Base-by-base conservation (phyloP, 2,797 vertebrate species). In the Tragelaphus oryx region DNA sequence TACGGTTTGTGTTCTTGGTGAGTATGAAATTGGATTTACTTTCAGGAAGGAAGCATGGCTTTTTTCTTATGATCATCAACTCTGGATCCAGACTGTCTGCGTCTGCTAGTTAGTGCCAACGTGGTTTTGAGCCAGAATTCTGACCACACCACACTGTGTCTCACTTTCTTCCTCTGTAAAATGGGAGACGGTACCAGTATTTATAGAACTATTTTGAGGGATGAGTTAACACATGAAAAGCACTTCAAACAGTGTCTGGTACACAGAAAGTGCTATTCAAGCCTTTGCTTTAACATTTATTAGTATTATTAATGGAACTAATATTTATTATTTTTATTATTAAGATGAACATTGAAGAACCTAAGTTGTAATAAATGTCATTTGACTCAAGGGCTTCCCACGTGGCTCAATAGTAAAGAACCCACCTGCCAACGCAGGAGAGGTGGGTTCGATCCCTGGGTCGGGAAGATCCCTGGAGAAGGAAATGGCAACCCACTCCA, bases 1-100 rank as follows among this genome's bases (percentile, higher is more conserved):
- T 96, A 9, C 85, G 92, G n/a, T 92, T 93, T 18, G 50, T 96
- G 68, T 97, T 97, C 79, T 74, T 97, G 97, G 97, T 97, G 95
- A 97, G 97, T 96, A 16, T 26, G 14, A 87, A 82, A 48, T 2
- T 6, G 28, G 26, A 30, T 22, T 91, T 88, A 17, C 87, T 68
- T 85, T 65, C 44, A 37, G 14, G 33, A 50, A 74, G 10, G 17
- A 89, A 85, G 24, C n/a, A 16, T 18, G 17, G n/a, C 16, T 11
- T 57, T 82, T 87, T 85, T 52, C 74, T 74, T 26, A 60, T 3
- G 30, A 89, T 2, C 11, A 86, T 37, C 44, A 62, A 5, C 30
- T 78, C 33, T 65, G 46, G 60, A 52, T 44, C 37, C 20, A 81
- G 50, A 37, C 30, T 12, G 5, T 24, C 57, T 89, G 50, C 0